Evolutionary conservation across 1,140 invertebrate species (phyloP).

Genomic region (Olivierus martensii): DNA sequence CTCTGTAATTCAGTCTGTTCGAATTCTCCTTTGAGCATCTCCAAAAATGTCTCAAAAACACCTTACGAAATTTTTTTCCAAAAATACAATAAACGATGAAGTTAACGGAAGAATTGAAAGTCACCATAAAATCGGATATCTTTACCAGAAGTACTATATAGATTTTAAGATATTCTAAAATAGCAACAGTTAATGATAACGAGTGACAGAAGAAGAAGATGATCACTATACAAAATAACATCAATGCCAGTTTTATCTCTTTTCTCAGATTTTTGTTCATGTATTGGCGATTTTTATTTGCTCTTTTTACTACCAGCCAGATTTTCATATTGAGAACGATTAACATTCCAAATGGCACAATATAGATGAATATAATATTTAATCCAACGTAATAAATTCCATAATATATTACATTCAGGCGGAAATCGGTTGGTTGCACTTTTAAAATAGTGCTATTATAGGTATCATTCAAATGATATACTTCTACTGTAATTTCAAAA

Average conservation of each 20-base stretch:
- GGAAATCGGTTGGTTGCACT: slow-evolving; percentile 49
- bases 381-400: slow-evolving; percentile 45
- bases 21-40: neutral
- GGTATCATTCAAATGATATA: neutral
- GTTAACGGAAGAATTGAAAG: slow-evolving; percentile 91
- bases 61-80: slow-evolving; percentile 66
- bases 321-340: slow-evolving; percentile 79
- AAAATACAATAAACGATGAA: slow-evolving; percentile 96
- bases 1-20: no score
- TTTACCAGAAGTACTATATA: slow-evolving; percentile 14
- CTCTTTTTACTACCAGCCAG: slow-evolving; percentile 46
- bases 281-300: slow-evolving; percentile 64
- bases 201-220: slow-evolving; percentile 89
- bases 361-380: slow-evolving; percentile 35
- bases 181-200: slow-evolving; percentile 73
- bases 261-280: slow-evolving; percentile 58
- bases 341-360: slow-evolving; percentile 69
- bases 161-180: slow-evolving; percentile 48
- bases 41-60: slow-evolving; percentile 10
- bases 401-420: slow-evolving; percentile 57
- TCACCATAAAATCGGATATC: slow-evolving; percentile 68
- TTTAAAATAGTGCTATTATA: slow-evolving; percentile 30
- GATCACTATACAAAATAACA: slow-evolving; percentile 84
- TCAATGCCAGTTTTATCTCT: slow-evolving; percentile 78
- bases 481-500: slow-evolving; percentile 30